Conservation (phyloP, 2,888 invertebrate species). For the Steinernema hermaphroditum region DNA sequence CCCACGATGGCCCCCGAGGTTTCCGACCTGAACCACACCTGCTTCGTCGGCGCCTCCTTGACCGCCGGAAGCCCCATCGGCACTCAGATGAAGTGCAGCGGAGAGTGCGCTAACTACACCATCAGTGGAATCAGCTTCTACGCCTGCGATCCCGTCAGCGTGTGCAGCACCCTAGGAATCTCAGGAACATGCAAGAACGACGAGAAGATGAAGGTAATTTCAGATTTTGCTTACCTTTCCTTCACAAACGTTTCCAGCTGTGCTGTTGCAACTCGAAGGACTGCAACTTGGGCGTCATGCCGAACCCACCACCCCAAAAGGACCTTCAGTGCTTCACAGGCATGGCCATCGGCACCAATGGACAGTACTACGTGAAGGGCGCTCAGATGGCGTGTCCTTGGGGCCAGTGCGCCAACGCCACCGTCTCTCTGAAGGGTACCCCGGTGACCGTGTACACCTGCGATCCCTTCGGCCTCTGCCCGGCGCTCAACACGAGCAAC, state of each 20-base stretch:
- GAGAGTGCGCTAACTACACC: conserved; percentile 32
- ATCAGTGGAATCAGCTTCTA: conserved; percentile 11
- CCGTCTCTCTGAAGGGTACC: neutral
- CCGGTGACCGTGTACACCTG: conserved; percentile 23
- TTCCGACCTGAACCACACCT: conserved; percentile 1
- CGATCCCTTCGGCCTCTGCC: conserved; percentile 29
- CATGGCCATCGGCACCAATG: neutral
- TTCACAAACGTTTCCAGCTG: no score
- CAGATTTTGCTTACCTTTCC: no score
- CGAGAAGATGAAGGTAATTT: neutral
- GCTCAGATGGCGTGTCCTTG: neutral
- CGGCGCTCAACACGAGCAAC: neutral
- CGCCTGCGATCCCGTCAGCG: conserved; percentile 30
- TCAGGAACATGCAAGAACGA: neutral
- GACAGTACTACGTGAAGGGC: neutral
- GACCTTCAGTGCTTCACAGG: conserved; percentile 7
- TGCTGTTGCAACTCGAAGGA: neutral
- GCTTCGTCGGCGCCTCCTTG: conserved; percentile 28
- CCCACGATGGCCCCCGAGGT: conserved; percentile 27
- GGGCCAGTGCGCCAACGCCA: conserved; percentile 30
- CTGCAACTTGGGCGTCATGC: neutral
- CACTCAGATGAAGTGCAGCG: conserved; percentile 6
- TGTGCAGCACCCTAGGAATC: conserved; percentile 19
- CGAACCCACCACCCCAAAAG: neutral
- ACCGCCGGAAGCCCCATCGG: conserved; percentile 20